Evolutionary conservation across 2,113 vertebrate genomes (phyloP).

Genomic region (Lanius collurio): DNA sequence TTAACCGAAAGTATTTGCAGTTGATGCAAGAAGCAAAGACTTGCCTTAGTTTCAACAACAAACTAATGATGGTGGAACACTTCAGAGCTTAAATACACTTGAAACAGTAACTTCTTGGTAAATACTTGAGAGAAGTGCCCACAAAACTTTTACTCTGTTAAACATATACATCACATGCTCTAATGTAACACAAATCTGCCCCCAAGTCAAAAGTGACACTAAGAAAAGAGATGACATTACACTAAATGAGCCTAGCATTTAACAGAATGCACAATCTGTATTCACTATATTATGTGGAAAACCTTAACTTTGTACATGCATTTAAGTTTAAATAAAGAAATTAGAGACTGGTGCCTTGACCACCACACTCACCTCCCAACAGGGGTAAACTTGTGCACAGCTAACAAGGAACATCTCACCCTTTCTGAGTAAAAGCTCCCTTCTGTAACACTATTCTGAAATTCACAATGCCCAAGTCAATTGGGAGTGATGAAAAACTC

Average conservation of each 20-base stretch:
- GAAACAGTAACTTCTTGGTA: neutral
- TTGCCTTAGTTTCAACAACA: neutral
- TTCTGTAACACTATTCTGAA: neutral
- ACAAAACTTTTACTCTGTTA: neutral
- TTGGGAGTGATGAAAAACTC: neutral
- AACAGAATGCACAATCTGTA: neutral
- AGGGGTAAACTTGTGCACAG: neutral
- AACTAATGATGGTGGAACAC: neutral
- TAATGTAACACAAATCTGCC: neutral
- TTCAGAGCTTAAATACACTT: neutral
- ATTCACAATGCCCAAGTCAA: neutral
- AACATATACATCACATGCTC: neutral
- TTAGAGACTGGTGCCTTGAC: neutral
- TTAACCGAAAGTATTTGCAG: neutral
- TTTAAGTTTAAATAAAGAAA: neutral
- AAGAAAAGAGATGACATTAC: neutral
- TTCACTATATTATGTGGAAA: neutral
- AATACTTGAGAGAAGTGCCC: neutral
- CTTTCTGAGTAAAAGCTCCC: neutral
- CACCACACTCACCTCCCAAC: neutral
- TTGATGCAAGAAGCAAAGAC: neutral
- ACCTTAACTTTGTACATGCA: neutral
- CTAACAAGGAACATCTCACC: neutral
- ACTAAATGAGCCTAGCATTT: neutral
- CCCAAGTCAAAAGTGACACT: accelerated